Conservation (phyloP, 2,113 vertebrate genomes). For the Oceanodroma tethys region DNA sequence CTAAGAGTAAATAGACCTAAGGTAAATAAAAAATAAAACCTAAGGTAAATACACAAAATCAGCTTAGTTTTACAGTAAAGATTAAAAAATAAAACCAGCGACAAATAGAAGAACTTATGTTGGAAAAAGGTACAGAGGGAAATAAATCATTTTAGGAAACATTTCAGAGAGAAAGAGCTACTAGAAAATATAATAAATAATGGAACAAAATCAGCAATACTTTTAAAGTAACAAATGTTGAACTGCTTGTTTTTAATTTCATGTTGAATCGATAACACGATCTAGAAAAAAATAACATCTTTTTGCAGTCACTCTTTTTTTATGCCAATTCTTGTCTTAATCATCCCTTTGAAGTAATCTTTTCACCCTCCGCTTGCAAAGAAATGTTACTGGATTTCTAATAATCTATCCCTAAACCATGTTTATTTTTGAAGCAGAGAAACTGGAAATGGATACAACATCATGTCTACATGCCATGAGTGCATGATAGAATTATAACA, state of each 20-base stretch:
- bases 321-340: not conserved
- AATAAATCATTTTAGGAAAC: not conserved
- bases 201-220: not conserved
- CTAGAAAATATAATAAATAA: not conserved
- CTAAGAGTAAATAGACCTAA: not conserved
- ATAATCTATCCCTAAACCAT: not conserved
- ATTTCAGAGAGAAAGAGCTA: not conserved
- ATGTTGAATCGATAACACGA: not conserved
- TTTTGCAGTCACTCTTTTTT: not conserved
- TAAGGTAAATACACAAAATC: not conserved
- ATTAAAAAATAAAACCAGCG: not conserved
- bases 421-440: not conserved
- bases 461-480: rapidly evolving
- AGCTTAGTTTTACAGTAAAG: not conserved
- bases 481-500: not conserved
- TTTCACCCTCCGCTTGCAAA: not conserved
- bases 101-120: not conserved
- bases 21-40: not conserved
- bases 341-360: not conserved
- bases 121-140: not conserved
- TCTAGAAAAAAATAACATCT: not conserved
- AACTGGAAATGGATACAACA: not conserved
- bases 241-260: not conserved
- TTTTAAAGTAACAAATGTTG: not conserved
- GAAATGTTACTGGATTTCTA: not conserved